These are phyloP conservation scores for Neomonachus schauinslandi DNA, from an alignment of 2,113 vertebrate genomes.

Conservation along the genomic window DNA sequence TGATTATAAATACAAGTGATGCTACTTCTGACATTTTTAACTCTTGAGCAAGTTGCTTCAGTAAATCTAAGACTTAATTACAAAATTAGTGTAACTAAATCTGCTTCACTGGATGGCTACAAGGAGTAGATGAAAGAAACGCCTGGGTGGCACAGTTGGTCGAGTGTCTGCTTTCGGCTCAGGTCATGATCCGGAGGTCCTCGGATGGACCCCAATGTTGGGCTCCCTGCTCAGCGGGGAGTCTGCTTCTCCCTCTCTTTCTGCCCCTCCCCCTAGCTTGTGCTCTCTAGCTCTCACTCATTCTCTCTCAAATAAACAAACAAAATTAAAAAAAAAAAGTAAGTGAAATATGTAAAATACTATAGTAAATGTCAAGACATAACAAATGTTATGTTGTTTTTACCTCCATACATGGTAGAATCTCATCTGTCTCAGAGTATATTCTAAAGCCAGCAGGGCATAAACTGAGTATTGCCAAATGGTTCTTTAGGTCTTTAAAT, in stretches of 20 bases:
- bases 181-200: too few relatives aligned
- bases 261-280: too few relatives aligned
- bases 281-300: too few relatives aligned
- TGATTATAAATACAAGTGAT: neutral
- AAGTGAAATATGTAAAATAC: neutral
- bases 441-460: neutral
- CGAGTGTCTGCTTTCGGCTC: too few relatives aligned
- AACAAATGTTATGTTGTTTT: neutral
- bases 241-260: too few relatives aligned
- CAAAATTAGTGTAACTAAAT: constrained; percentile 40
- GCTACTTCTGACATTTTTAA: neutral
- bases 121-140: neutral
- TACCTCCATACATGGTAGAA: neutral
- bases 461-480: neutral
- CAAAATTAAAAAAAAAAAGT: neutral
- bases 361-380: neutral
- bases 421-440: neutral
- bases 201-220: too few relatives aligned
- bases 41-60: constrained; percentile 3
- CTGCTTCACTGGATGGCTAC: neutral
- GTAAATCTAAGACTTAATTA: constrained; percentile 30
- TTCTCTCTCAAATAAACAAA: too few relatives aligned
- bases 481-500: constrained; percentile 17
- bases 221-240: too few relatives aligned
- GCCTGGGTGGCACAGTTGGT: too few relatives aligned